Evolutionary conservation across 2,888 invertebrate genomes (phyloP).

Genomic region (Calliopum simillimum): DNA sequence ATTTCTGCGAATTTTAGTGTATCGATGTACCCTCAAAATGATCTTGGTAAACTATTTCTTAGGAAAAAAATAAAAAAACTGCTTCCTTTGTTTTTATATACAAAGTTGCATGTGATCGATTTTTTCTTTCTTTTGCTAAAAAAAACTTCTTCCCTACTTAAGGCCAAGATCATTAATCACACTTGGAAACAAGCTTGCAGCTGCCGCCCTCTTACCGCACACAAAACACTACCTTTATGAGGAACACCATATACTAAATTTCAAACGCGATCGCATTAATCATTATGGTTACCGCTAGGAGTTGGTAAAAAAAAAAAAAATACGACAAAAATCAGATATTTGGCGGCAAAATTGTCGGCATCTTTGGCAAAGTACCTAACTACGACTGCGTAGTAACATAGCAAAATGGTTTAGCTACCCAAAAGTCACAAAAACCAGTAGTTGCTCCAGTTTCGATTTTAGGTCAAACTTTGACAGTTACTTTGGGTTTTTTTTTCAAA

Average conservation of each 20-base stretch:
- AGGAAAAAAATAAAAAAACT: background rate
- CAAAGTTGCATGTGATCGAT: background rate
- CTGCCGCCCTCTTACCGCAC: background rate
- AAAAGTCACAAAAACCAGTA: conserved; percentile 26
- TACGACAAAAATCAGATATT: background rate
- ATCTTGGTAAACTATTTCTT: no score
- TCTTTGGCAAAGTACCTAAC: conserved; percentile 10
- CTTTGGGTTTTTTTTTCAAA: background rate
- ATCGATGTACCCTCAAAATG: no score
- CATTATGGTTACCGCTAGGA: background rate
- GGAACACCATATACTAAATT: background rate
- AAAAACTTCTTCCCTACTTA: background rate
- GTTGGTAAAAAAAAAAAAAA: background rate
- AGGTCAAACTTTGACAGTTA: conserved; percentile 14
- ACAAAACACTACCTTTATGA: background rate
- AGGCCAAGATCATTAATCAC: conserved; percentile 18
- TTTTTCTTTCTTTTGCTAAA: background rate
- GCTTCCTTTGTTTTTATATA: conserved; percentile 4
- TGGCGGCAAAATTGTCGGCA: conserved; percentile 12
- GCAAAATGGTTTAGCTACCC: background rate
- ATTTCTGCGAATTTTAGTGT: no score
- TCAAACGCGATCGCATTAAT: conserved; percentile 20
- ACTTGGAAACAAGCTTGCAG: background rate
- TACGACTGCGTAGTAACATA: no score
- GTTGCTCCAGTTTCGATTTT: conserved; percentile 34